Conservation (phyloP, 2,113 vertebrate species). For the Barbus barbus region DNA sequence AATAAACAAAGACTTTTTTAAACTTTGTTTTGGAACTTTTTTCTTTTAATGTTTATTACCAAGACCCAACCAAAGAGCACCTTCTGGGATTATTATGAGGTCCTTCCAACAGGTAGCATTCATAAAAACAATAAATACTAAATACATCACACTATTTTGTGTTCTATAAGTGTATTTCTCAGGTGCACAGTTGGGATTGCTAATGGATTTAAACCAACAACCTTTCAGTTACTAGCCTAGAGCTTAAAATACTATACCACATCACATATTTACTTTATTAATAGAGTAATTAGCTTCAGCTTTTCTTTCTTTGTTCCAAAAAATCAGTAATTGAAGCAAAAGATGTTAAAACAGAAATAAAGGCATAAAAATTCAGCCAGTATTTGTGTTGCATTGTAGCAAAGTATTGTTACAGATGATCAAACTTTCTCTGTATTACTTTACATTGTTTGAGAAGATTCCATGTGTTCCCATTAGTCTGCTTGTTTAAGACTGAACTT, state of each 20-base stretch:
- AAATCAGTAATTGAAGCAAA: background rate
- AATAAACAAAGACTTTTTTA: background rate
- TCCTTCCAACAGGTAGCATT: background rate
- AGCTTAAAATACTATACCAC: background rate
- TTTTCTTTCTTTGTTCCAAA: background rate
- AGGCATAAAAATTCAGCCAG: background rate
- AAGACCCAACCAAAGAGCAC: background rate
- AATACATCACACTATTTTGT: background rate
- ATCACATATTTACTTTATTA: background rate
- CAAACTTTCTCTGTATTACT: too few species aligned
- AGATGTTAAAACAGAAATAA: background rate
- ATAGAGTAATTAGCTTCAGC: background rate
- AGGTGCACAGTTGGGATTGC: background rate
- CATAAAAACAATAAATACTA: background rate
- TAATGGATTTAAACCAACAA: background rate
- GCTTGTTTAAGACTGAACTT: conserved; percentile 6
- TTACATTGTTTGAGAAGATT: too few species aligned
- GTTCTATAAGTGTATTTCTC: background rate
- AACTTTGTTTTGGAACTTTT: background rate
- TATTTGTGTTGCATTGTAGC: too few species aligned
- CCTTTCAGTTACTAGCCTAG: background rate
- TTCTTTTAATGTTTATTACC: background rate
- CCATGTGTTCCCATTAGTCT: background rate
- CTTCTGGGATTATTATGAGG: background rate
- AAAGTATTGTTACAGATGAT: too few species aligned